Conservation (phyloP, 2,797 vertebrate species). For the Anguilla obscura region DNA sequence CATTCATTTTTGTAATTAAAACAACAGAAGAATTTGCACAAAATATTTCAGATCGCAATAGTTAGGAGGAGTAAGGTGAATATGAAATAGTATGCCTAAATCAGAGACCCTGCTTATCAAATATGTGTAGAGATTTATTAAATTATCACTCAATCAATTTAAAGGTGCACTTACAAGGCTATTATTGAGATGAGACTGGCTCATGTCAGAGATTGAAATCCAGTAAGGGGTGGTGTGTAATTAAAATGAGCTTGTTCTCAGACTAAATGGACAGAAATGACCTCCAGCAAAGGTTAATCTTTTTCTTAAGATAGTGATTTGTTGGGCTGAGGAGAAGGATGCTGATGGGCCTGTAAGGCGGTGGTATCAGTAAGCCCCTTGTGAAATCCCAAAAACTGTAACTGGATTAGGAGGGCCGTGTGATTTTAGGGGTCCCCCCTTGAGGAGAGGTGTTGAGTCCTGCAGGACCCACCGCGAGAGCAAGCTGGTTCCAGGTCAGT, state of each 20-base stretch:
- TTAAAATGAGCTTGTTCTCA: slow-evolving; percentile 20
- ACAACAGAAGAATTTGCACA: not conserved
- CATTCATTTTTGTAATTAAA: too few relatives aligned
- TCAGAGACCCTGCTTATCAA: not conserved
- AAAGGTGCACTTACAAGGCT: too few relatives aligned
- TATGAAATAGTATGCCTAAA: not conserved
- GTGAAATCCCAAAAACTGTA: slow-evolving; percentile 39
- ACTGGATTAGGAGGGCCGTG: slow-evolving; percentile 33
- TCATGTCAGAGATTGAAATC: too few relatives aligned
- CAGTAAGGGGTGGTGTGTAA: not conserved
- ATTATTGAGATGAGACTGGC: too few relatives aligned
- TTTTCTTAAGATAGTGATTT: slow-evolving; percentile 13
- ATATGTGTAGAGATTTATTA: too few relatives aligned
- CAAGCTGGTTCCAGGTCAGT: slow-evolving; percentile 37
- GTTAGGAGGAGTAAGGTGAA: not conserved
- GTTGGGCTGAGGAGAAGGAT: not conserved
- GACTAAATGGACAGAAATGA: slow-evolving; percentile 31
- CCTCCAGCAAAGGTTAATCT: slow-evolving; percentile 17
- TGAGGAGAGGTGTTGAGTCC: slow-evolving; percentile 25
- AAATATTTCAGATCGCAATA: not conserved
- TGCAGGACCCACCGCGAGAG: slow-evolving; percentile 38
- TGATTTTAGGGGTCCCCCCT: not conserved
- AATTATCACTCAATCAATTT: too few relatives aligned
- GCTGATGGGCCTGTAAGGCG: slow-evolving; percentile 1
- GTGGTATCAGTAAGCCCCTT: not conserved